Evolutionary conservation across 1,140 invertebrate genomes (phyloP).

Genomic region (Drosophila pseudoananassae): DNA sequence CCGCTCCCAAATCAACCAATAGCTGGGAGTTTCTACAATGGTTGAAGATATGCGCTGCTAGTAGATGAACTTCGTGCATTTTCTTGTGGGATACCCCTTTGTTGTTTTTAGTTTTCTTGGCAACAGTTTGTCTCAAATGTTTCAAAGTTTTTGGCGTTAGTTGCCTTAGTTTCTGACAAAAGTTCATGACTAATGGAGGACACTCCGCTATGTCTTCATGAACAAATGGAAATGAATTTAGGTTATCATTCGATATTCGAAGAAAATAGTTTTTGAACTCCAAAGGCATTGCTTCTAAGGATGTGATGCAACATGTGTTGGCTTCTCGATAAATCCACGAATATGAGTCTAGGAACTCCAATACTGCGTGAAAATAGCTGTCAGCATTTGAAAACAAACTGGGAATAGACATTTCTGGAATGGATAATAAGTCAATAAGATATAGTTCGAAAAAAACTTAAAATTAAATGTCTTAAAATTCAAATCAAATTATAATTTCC

Average conservation of each 20-base stretch:
- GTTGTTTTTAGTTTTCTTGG: constrained; percentile 19
- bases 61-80: constrained; percentile 88
- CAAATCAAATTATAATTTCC: background rate
- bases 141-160: constrained; percentile 60
- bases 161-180: constrained; percentile 31
- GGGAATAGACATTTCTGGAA: constrained; percentile 66
- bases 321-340: constrained; percentile 88
- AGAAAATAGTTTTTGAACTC: constrained; percentile 85
- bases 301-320: constrained; percentile 88
- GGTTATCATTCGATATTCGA: constrained; percentile 83
- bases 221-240: constrained; percentile 63
- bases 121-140: background rate
- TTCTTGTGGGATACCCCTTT: constrained; percentile 87
- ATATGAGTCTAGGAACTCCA: constrained; percentile 86
- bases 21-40: constrained; percentile 85
- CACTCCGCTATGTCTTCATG: constrained; percentile 28
- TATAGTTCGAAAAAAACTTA: background rate
- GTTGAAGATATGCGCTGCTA: constrained; percentile 86
- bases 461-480: background rate
- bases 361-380: constrained; percentile 86
- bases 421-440: constrained; percentile 1
- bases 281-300: constrained; percentile 85
- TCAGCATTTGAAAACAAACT: constrained; percentile 44
- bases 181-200: constrained; percentile 21
- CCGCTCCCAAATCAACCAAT: constrained; percentile 93